Percentiles rank a stretch among this genome's conserved stretches.
Evolutionary conservation across 1,140 invertebrate species (phyloP).

Genomic region (Bombus breviceps): DNA sequence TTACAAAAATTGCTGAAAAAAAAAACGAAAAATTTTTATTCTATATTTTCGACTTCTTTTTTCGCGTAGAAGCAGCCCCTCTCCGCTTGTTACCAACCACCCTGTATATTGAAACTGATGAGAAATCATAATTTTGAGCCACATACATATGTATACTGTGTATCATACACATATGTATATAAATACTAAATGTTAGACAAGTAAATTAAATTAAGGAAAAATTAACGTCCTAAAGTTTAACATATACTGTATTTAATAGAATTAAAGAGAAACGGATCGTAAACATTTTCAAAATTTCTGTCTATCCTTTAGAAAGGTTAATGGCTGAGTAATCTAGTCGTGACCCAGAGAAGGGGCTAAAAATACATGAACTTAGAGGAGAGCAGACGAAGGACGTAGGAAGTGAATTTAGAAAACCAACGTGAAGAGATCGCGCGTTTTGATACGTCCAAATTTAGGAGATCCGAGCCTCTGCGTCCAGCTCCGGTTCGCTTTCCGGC

Average conservation of each 20-base stretch:
- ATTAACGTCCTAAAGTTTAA: neutral
- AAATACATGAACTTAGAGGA: conserved; percentile 22
- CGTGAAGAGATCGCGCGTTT: conserved; percentile 39
- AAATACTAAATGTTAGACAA: neutral
- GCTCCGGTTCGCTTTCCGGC: conserved; percentile 35
- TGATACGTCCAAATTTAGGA: conserved; percentile 65
- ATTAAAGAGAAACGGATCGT: neutral
- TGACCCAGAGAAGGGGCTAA: conserved; percentile 3
- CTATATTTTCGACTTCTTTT: too few species aligned
- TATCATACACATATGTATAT: neutral
- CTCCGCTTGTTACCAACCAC: too few species aligned
- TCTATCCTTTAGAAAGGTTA: neutral
- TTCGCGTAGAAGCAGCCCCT: too few species aligned
- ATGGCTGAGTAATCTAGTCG: neutral
- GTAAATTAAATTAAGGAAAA: too few species aligned
- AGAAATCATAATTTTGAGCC: neutral
- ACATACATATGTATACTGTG: neutral
- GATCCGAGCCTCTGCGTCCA: conserved; percentile 30
- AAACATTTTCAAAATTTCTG: neutral
- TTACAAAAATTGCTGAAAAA: too few species aligned
- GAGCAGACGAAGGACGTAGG: neutral
- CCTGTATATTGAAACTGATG: too few species aligned
- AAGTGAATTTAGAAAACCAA: conserved; percentile 57
- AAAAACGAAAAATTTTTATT: too few species aligned
- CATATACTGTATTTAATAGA: neutral